Evolutionary conservation across 2,797 vertebrate species (phyloP).

Genomic region (Lutjanus argentimaculatus): DNA sequence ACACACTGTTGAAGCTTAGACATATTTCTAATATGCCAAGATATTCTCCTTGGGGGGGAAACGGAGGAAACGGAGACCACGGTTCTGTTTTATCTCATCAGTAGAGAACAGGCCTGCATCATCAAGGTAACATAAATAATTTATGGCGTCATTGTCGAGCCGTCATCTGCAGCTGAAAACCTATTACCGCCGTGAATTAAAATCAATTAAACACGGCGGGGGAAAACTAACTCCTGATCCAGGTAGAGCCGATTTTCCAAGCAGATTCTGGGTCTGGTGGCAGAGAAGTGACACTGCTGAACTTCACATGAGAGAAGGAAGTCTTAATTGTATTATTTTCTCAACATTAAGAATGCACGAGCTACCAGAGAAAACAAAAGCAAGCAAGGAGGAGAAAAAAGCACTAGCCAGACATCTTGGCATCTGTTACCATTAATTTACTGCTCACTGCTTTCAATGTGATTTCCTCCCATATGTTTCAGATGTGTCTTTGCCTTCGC

Average conservation of each 20-base stretch:
- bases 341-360: conserved; percentile 69
- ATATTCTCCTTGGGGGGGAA: conserved; percentile 59
- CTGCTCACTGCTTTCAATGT: conserved; percentile 89
- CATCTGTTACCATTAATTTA: conserved; percentile 90
- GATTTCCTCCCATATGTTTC: conserved; percentile 89
- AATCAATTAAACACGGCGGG: conserved; percentile 51
- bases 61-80: conserved; percentile 24
- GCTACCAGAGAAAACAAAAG: conserved; percentile 75
- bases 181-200: conserved; percentile 49
- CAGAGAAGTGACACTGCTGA: conserved; percentile 4
- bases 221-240: conserved; percentile 24
- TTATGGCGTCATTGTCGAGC: conserved; percentile 49
- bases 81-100: conserved; percentile 68
- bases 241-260: conserved; percentile 15
- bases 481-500: conserved; percentile 89
- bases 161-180: conserved; percentile 42
- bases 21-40: conserved; percentile 73
- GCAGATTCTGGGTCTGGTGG: neutral
- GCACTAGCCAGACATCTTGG: conserved; percentile 87
- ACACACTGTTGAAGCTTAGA: conserved; percentile 50
- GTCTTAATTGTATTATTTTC: conserved; percentile 70
- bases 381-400: conserved; percentile 63
- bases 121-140: conserved; percentile 74
- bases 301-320: conserved; percentile 48
- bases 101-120: conserved; percentile 56